Evolutionary conservation across 2,888 invertebrate species (phyloP), one percentile per base, ranked within the genome.

Genomic region (Elmis aenea): DNA sequence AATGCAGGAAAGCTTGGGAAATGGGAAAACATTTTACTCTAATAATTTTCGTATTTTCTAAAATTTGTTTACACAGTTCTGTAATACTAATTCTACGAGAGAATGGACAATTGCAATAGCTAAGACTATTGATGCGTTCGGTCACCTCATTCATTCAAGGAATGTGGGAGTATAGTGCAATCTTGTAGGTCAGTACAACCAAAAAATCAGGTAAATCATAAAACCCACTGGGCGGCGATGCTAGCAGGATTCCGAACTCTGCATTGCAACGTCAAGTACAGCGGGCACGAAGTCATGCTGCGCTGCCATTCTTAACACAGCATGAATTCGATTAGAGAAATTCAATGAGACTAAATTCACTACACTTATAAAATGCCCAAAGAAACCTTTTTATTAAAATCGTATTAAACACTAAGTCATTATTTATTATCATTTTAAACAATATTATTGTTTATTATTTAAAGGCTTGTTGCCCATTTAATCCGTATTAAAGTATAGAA

Each of bases 321-420:
- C 41, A 41, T 30, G 32, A 41, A 25, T 37, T 41, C 33, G 31
- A n/a, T n/a, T n/a, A n/a, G n/a, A n/a, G n/a, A n/a, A n/a, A 24
- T 24, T 10, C 9, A 5, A 9, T 33, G 38, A 46, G 34, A 37
- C 42, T 45, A 40, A 8, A 16, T 44, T 45, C 47, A 49, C 52
- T 54, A 54, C 42, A 45, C 44, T 49, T 54, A 54, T 54, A 62
- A 64, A 64, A 64, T 65, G 65, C 64, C 66, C 64, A 66, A 65
- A 64, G 62, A 63, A 64, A 61, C 59, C 37, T 57, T 51, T 63
- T 62, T 64, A 65, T 62, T 64, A 63, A 64, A 66, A 65, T 65
- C 58, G 62, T 64, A 64, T 66, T 65, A 64, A 65, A 65, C 59
- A 56, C 64, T 64, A 64, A n/a, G n/a, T 63, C 58, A 58, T 66